Evolutionary conservation across 2,113 vertebrate species (phyloP), one percentile per base, ranked within the genome.

Genomic region (Alethe diademata): DNA sequence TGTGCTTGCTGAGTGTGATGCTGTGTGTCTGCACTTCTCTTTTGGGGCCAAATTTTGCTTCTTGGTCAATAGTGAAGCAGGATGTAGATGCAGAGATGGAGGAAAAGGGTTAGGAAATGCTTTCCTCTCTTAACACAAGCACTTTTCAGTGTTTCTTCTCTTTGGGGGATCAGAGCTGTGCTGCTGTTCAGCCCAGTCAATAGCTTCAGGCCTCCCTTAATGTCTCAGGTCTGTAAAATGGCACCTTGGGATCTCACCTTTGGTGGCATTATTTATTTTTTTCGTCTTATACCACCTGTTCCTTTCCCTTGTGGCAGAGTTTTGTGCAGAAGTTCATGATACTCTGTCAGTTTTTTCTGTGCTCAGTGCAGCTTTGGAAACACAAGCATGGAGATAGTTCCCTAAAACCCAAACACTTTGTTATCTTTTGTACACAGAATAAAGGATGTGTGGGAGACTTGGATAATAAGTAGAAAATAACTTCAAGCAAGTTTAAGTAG

Each of bases 331-430:
- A 51, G 13, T 65, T 45, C 9, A 8, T 24, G 20, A 8, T 47
- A 12, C 9, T 9, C 5, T 61, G 29, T 35, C 40, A 43, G 23
- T 80, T 15, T 66, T 8, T 5, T 78, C 53, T 11, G 11, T 90
- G 31, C 64, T 74, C 26, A 24, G 29, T 22, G 62, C 36, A 53
- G 19, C 23, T 85, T 69, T 69, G 76, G 79, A 76, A 72, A 58
- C 54, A 8, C 0, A 0, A 13, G 16, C 1, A 3, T 60, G 40
- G 71, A 47, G 58, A n/a, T 20, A 5, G 43, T 47, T 54, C 36
- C 38, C 67, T 82, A 24, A 62, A 78, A 16, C 12, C 18, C 16
- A n/a, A 35, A 61, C 14, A 3, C 9, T 56, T 71, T 47, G 25
- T 58, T 8, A 15, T 84, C 20, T 64, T 85, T 31, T 31, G 11